phyloP scores from a whole-genome alignment of 2,113 vertebrate species.

The Leucosticte australis region DNA sequence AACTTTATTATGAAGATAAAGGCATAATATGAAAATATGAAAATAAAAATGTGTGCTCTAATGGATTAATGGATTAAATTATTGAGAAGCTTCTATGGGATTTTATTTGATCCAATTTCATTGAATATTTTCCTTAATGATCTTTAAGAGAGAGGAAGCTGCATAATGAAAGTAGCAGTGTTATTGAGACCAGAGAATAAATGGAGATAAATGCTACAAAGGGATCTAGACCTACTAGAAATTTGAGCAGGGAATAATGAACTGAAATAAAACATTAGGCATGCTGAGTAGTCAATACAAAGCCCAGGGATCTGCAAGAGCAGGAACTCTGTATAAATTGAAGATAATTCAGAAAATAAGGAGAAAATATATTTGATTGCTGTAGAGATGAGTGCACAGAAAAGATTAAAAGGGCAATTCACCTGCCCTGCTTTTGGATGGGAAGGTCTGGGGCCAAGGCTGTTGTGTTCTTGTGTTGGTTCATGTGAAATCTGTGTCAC shows the following conservation, averaged over 20 bases:
- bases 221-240: not conserved
- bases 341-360: not conserved
- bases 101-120: conserved; percentile 47
- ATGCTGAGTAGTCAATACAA: not conserved
- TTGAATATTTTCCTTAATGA: not conserved
- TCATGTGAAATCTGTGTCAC: not conserved
- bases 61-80: conserved; percentile 20
- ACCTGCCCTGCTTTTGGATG: not conserved
- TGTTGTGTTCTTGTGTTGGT: not conserved
- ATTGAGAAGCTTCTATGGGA: not conserved
- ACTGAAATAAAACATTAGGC: not conserved
- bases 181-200: not conserved
- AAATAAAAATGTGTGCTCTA: not conserved
- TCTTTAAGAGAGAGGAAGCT: not conserved
- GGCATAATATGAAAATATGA: not conserved
- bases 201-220: not conserved
- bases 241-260: not conserved
- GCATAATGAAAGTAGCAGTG: not conserved
- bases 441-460: accelerated
- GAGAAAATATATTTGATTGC: not conserved
- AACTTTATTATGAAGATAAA: not conserved
- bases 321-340: not conserved
- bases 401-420: not conserved
- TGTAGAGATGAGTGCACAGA: not conserved
- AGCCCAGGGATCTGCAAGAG: not conserved